These are phyloP conservation scores for Hippopotamyrus pictus DNA, from an alignment of 2,797 vertebrate genomes.

Conservation along the genomic window DNA sequence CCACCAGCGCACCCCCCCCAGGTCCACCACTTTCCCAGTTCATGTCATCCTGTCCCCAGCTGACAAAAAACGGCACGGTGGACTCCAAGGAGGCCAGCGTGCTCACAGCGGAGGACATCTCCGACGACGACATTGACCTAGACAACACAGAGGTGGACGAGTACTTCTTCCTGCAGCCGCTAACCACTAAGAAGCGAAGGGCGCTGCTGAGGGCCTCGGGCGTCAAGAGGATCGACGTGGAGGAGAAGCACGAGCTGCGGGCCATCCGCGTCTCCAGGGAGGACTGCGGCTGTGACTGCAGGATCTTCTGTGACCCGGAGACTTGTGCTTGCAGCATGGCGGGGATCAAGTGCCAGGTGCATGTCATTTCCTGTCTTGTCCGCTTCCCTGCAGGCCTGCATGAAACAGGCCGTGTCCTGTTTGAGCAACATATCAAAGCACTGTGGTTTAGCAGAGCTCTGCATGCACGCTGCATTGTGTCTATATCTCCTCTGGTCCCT, in stretches of 20 bases:
- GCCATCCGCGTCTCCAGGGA: constrained; percentile 91
- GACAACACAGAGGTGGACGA: constrained; percentile 99
- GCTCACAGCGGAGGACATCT: constrained; percentile 92
- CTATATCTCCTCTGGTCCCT: constrained; percentile 30
- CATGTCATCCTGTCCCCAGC: constrained; percentile 54
- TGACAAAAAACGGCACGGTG: constrained; percentile 92
- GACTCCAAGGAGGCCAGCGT: constrained; percentile 89
- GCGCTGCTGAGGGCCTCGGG: constrained; percentile 86
- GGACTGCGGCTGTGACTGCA: constrained; percentile 95
- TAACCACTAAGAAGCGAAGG: constrained; percentile 92
- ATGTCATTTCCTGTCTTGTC: neutral
- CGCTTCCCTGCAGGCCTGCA: neutral
- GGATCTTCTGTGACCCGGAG: constrained; percentile 94
- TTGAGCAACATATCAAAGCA: neutral
- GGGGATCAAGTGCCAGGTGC: constrained; percentile 98
- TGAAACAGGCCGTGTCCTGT: neutral
- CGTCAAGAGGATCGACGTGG: constrained; percentile 95
- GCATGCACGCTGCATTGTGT: neutral
- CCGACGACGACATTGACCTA: constrained; percentile 93
- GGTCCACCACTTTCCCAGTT: neutral
- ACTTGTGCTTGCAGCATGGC: constrained; percentile 95
- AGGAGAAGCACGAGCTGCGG: constrained; percentile 92
- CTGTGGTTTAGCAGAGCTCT: neutral
- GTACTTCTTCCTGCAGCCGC: constrained; percentile 96
- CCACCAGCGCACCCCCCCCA: neutral